Percentiles rank a stretch among this genome's conserved stretches.
Conservation (phyloP, 2,797 vertebrate genomes). For the Tiaroga cobitis region DNA sequence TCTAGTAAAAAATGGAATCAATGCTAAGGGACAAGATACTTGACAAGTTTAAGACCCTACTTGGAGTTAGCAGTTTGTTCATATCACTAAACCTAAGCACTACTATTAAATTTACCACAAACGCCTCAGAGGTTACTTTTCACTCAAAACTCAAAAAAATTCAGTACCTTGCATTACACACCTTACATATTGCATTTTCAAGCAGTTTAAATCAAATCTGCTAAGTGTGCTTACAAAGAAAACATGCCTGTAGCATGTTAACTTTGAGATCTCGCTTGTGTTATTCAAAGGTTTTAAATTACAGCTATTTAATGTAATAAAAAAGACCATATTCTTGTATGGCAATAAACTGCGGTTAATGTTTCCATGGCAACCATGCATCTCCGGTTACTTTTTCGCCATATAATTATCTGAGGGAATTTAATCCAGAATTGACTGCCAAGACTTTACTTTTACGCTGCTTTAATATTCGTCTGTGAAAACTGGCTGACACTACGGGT, state of each 20-base stretch:
- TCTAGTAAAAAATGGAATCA: neutral
- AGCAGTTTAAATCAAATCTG: neutral
- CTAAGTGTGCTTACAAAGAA: neutral
- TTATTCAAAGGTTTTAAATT: neutral
- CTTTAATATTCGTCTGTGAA: neutral
- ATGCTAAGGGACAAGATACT: neutral
- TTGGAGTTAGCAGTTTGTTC: neutral
- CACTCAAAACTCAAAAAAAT: neutral
- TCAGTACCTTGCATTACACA: neutral
- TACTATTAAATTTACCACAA: neutral
- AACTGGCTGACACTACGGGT: too few species aligned
- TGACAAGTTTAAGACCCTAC: neutral
- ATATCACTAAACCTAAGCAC: neutral
- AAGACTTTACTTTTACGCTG: constrained; percentile 2
- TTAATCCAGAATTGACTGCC: neutral
- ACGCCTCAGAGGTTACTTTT: neutral
- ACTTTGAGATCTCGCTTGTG: neutral
- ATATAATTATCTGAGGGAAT: constrained; percentile 28
- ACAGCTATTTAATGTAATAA: constrained; percentile 19
- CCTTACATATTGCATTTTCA: neutral
- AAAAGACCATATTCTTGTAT: constrained; percentile 20
- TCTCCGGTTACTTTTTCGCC: constrained; percentile 28
- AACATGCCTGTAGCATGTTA: neutral
- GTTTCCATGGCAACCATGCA: constrained; percentile 50
- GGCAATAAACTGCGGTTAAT: constrained; percentile 33